A percentile compares a stretch with the other conserved stretches of the same genome.
phyloP scores from a whole-genome alignment of 2,797 vertebrate species.

The Threskiornis aethiopicus region DNA sequence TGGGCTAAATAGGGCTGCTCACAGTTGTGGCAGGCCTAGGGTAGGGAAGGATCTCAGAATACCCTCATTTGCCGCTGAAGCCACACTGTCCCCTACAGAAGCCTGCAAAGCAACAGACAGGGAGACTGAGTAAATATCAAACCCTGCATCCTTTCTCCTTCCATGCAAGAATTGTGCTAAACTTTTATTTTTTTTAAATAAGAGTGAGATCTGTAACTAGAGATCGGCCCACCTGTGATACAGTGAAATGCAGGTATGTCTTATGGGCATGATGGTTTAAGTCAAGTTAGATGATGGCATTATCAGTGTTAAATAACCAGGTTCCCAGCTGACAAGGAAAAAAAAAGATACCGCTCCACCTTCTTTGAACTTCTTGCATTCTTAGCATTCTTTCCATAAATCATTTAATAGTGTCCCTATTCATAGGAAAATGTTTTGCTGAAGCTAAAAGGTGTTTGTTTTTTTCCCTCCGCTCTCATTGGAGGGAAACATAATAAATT shows the following conservation, averaged over 20 bases:
- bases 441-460: background rate
- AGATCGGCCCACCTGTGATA: background rate
- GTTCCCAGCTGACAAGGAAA: background rate
- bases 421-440: constrained; percentile 52
- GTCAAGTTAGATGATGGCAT: background rate
- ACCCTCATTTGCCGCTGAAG: background rate
- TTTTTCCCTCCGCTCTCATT: background rate
- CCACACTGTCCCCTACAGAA: background rate
- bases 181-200: background rate
- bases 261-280: background rate
- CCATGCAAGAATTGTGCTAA: background rate
- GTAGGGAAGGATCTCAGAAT: background rate
- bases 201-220: background rate
- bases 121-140: background rate
- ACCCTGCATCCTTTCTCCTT: background rate
- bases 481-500: constrained; percentile 28
- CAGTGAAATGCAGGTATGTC: background rate
- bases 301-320: background rate
- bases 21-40: background rate
- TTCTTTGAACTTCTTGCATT: constrained; percentile 30
- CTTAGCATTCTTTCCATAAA: constrained; percentile 46
- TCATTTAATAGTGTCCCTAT: constrained; percentile 22
- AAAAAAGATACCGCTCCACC: background rate
- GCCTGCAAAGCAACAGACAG: background rate
- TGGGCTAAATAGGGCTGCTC: background rate